Evolutionary conservation across 2,113 vertebrate genomes (phyloP).

Genomic region (Prolemur simus): DNA sequence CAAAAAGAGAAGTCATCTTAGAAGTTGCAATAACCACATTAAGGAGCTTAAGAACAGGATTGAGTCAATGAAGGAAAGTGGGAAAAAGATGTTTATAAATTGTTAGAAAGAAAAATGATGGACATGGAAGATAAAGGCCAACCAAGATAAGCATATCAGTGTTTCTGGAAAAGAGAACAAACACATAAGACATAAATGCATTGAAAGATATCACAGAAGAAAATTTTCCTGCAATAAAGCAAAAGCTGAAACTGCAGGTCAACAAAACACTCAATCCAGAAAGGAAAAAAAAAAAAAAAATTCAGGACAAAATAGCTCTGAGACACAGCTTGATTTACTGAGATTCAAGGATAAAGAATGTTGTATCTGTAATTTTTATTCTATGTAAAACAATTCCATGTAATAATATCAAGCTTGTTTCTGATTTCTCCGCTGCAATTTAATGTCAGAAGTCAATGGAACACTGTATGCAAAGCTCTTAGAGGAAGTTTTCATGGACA

Average conservation of each 20-base stretch:
- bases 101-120: neutral
- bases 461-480: neutral
- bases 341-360: neutral
- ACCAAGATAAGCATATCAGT: neutral
- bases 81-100: neutral
- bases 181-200: neutral
- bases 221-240: neutral
- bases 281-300: neutral
- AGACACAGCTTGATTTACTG: neutral
- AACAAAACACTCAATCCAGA: neutral
- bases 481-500: neutral
- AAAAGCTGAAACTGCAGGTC: neutral
- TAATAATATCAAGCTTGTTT: neutral
- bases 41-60: neutral
- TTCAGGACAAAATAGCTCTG: neutral
- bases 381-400: neutral
- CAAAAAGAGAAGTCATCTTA: neutral
- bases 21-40: neutral
- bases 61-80: neutral
- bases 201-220: neutral
- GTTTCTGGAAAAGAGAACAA: neutral
- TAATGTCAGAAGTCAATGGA: neutral
- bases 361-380: neutral
- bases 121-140: neutral
- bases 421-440: neutral